phyloP scores from a whole-genome alignment of 2,888 invertebrate genomes.

The Drosophila gaucha region DNA sequence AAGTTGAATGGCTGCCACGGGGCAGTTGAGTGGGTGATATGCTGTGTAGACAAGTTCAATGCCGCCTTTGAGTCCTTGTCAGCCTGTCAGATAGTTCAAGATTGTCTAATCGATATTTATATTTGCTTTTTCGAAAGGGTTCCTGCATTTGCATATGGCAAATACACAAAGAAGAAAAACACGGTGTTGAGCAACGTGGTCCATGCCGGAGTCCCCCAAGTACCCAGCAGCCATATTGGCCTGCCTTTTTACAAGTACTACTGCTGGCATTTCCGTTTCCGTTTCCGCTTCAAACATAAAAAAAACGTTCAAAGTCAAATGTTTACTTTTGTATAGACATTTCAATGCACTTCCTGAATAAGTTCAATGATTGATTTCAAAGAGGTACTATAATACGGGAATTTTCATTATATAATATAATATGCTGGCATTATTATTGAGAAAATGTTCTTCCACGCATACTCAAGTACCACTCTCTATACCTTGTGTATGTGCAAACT shows the following conservation, averaged over 20 bases:
- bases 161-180: slow-evolving; percentile 16
- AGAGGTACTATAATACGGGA: not conserved
- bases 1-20: not conserved
- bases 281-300: slow-evolving; percentile 28
- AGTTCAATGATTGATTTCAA: slow-evolving; percentile 1
- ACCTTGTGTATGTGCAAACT: not conserved
- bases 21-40: not conserved
- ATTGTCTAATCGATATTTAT: slow-evolving; percentile 77
- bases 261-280: slow-evolving; percentile 71
- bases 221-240: slow-evolving; percentile 35
- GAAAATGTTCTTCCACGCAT: not conserved
- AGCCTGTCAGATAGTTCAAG: slow-evolving; percentile 63
- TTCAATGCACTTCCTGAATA: slow-evolving; percentile 30
- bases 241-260: slow-evolving; percentile 17
- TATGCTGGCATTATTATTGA: not conserved
- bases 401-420: not conserved
- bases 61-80: slow-evolving; percentile 64
- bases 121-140: slow-evolving; percentile 34
- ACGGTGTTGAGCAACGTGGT: slow-evolving; percentile 12
- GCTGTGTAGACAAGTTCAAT: slow-evolving; percentile 67
- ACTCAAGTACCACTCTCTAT: not conserved
- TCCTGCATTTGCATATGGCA: slow-evolving; percentile 38
- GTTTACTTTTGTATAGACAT: slow-evolving; percentile 28
- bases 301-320: slow-evolving; percentile 20
- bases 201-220: slow-evolving; percentile 15